Evolutionary conservation across 37 sponge, comb jelly and placozoan genomes (phyloP).

Genomic region (Hexactinellida sp.): DNA sequence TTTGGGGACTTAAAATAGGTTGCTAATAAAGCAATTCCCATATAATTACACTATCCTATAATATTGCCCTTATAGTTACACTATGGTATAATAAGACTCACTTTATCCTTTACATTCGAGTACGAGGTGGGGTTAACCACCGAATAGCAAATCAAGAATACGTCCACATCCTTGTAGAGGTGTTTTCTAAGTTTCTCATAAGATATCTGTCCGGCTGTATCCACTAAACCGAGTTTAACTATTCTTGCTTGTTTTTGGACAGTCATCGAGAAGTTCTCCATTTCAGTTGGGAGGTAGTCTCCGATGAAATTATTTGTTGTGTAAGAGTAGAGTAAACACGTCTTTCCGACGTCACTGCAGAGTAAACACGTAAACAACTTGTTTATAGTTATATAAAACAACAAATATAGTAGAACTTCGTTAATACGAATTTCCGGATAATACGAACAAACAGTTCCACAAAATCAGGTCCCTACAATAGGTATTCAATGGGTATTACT

Average conservation of each 20-base stretch:
- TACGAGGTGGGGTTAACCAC: background rate
- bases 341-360: background rate
- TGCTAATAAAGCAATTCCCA: too few relatives aligned
- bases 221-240: background rate
- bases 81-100: background rate
- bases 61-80: background rate
- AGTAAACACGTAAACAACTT: background rate
- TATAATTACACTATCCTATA: too few relatives aligned
- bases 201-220: constrained; percentile 10
- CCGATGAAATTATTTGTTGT: background rate
- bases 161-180: background rate
- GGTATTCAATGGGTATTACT: too few relatives aligned
- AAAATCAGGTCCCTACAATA: too few relatives aligned
- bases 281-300: background rate
- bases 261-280: background rate
- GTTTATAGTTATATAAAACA: too few relatives aligned
- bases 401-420: too few relatives aligned
- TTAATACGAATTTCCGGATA: too few relatives aligned
- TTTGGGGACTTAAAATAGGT: too few relatives aligned
- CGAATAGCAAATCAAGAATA: background rate
- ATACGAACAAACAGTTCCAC: too few relatives aligned
- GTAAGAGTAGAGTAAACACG: background rate
- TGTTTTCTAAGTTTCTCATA: background rate
- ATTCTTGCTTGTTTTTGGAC: background rate
- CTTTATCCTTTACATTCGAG: background rate